Evolutionary conservation across 2,797 vertebrate genomes (phyloP).

Genomic region (Pachyuromys duprasi): DNA sequence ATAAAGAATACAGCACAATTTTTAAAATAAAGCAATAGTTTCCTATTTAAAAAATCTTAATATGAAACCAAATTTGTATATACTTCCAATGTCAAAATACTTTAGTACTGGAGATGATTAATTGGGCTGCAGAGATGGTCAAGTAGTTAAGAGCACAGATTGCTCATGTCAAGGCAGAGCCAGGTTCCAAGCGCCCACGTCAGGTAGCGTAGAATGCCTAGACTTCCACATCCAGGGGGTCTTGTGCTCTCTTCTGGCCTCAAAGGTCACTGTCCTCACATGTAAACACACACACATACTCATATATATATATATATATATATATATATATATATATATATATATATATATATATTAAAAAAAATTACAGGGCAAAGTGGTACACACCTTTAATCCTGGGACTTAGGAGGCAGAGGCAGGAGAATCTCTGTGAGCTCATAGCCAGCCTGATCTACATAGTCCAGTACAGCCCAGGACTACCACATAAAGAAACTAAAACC

Average conservation of each 20-base stretch:
- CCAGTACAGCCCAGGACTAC: no score
- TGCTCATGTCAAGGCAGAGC: neutral
- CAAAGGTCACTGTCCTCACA: neutral
- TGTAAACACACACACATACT: neutral
- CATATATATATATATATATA: neutral
- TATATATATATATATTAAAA: neutral
- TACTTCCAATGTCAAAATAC: slow-evolving; percentile 23
- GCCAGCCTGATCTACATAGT: no score
- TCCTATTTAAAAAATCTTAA: neutral
- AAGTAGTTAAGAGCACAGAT: neutral
- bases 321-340: neutral
- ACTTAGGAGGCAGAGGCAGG: no score
- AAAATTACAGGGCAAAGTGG: no score
- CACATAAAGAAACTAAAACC: no score
- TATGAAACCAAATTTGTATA: slow-evolving; percentile 8
- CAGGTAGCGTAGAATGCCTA: neutral
- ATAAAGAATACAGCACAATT: neutral
- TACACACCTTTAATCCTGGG: no score
- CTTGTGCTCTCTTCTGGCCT: neutral
- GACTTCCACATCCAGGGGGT: neutral
- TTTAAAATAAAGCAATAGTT: neutral
- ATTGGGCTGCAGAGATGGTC: neutral
- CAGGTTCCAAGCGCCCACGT: neutral
- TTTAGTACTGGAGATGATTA: neutral
- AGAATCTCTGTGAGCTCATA: no score